Base-by-base conservation (phyloP, 2,797 vertebrate genomes). In the Myiothlypis chrysogaster region DNA sequence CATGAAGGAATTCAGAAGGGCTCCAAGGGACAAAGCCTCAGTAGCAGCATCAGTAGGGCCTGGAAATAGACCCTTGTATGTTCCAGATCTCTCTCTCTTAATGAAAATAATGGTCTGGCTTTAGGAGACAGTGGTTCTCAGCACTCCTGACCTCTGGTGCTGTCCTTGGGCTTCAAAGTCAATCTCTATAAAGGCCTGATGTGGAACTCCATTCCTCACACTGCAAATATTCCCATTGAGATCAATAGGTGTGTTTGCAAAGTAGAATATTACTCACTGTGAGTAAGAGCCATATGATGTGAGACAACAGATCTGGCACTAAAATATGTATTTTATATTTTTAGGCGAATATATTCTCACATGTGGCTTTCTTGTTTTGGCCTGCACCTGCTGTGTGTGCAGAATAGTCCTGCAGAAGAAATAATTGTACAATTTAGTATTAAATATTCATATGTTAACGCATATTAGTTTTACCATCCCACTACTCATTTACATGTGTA, bases 11-110 rank as follows among this genome's bases (percentile, higher is more conserved):
- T 47, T 66, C 34, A 22, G 28, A 47, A 56, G 23, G 11, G 23
- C 19, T 57, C 28, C 6, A 23, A 46, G 2, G 2, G 19, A 18
- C 0, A 0, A 55, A 72, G 8, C 16, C 28, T 73, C 35, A 34
- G 14, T 2, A 7, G 47, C 19, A 9, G n/a, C 8, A 47, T 27
- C 39, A 30, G 11, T 5, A 23, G 13, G 14, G 19, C 41, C 9
- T 60, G 46, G 57, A 27, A 60, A 47, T 56, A 30, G 8, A 23
- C 11, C 0, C 0, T 8, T 14, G 5, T 14, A 2, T 18, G 25
- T 44, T 80, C 16, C 53, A 60, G 13, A 30, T 63, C 25, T 83
- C 43, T 30, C 4, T 43, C 25, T 66, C 11, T 66, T 43, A 37
- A 14, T 1, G 3, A 47, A 37, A 23, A 14, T 35, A 46, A 23